Percentiles rank a stretch among this genome's conserved stretches.
Conservation (phyloP, 2,888 invertebrate species). For the Tigriopus californicus region DNA sequence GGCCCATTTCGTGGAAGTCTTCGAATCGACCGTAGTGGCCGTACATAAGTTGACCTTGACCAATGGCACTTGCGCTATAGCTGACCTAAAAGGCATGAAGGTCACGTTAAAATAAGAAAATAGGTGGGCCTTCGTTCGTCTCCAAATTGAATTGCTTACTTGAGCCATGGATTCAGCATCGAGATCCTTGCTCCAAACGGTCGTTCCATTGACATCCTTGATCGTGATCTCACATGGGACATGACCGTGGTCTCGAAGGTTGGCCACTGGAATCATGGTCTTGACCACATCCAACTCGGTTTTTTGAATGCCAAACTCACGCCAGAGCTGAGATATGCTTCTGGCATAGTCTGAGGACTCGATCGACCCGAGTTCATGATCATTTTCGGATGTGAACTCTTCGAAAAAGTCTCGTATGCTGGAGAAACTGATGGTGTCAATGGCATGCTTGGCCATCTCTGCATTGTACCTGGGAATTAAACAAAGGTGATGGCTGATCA, state of each 20-base stretch:
- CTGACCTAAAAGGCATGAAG: neutral
- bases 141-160: neutral
- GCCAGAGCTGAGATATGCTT: neutral
- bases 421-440: neutral
- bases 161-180: neutral
- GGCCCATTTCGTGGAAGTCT: neutral
- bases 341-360: conserved; percentile 5
- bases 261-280: neutral
- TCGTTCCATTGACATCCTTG: neutral
- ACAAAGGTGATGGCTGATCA: neutral
- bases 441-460: neutral
- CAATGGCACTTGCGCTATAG: conserved; percentile 1
- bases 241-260: no score
- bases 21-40: conserved; percentile 4
- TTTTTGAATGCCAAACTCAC: neutral
- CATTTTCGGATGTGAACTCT: neutral
- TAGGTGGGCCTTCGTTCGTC: neutral
- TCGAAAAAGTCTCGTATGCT: neutral
- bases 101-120: neutral
- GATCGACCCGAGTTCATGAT: conserved; percentile 3
- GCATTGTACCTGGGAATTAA: conserved; percentile 2
- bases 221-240: neutral
- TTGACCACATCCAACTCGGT: neutral
- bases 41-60: neutral
- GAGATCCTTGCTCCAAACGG: neutral